phyloP scores from a whole-genome alignment of 2,888 invertebrate genomes.

The Cryptus armator region DNA sequence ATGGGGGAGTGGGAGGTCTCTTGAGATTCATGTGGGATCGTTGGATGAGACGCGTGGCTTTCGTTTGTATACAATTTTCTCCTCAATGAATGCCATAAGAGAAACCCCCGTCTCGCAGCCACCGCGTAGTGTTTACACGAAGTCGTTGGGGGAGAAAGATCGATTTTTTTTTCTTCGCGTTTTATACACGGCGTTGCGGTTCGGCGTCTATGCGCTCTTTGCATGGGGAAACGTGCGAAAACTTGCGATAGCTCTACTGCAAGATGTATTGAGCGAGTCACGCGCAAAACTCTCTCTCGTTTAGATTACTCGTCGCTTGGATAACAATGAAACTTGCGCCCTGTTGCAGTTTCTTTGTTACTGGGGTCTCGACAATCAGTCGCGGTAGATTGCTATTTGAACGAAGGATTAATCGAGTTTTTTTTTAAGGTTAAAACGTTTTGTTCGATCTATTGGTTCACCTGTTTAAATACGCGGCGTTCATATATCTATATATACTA shows the following conservation, averaged over 20 bases:
- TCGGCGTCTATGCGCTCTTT: constrained; percentile 11
- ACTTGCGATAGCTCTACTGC: constrained; percentile 45
- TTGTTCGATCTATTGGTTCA: too few species aligned
- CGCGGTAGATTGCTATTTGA: constrained; percentile 31
- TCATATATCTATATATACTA: too few species aligned
- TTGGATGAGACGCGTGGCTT: background rate
- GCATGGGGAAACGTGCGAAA: constrained; percentile 46
- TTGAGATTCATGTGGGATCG: background rate
- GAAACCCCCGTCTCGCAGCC: background rate
- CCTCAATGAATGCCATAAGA: background rate
- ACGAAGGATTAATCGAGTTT: constrained; percentile 23
- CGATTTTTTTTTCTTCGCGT: constrained; percentile 49
- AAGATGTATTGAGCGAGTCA: constrained; percentile 61
- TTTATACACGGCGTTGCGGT: constrained; percentile 1
- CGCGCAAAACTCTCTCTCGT: constrained; percentile 26
- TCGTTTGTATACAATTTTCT: background rate
- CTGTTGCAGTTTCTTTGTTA: constrained; percentile 47
- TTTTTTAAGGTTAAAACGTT: too few species aligned
- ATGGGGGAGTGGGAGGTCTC: background rate
- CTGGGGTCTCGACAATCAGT: constrained; percentile 25
- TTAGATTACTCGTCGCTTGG: background rate
- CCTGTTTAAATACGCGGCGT: too few species aligned
- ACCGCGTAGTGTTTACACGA: background rate
- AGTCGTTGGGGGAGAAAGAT: constrained; percentile 6
- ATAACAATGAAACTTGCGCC: constrained; percentile 46